Conservation (phyloP, 2,113 vertebrate genomes). For the Vicugna pacos region DNA sequence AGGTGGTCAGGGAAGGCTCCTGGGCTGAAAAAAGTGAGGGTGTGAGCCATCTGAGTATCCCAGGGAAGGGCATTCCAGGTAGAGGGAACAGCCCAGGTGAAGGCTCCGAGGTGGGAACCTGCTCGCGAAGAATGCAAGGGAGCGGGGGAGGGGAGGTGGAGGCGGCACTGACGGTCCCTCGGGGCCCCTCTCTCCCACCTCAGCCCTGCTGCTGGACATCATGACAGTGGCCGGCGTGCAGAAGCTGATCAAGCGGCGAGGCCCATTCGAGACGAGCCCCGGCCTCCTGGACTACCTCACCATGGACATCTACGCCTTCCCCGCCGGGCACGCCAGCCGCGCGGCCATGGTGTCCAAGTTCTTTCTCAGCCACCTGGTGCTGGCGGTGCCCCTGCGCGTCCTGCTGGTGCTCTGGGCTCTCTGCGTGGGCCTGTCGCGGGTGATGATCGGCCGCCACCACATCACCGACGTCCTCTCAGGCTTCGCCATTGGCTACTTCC, state of each 20-base stretch:
- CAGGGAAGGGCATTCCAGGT: too few relatives aligned
- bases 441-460: conserved; percentile 96
- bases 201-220: conserved; percentile 95
- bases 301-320: conserved; percentile 97
- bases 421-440: conserved; percentile 93
- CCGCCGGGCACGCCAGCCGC: conserved; percentile 94
- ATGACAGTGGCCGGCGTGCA: conserved; percentile 94
- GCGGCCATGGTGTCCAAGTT: conserved; percentile 97
- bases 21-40: background rate
- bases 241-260: conserved; percentile 94
- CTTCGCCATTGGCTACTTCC: conserved; percentile 94
- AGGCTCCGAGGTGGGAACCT: background rate
- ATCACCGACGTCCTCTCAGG: conserved; percentile 95
- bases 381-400: conserved; percentile 95
- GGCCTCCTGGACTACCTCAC: conserved; percentile 94
- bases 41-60: fast-evolving
- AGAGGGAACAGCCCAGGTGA: background rate
- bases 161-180: background rate
- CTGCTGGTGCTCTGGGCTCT: conserved; percentile 97
- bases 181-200: background rate
- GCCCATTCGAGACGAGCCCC: conserved; percentile 93
- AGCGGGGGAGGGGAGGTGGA: fast-evolving
- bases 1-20: background rate
- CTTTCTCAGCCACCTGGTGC: conserved; percentile 96
- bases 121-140: too few relatives aligned